Evolutionary conservation across 2,113 vertebrate species (phyloP).

Genomic region (Gnathochromis pfefferi): DNA sequence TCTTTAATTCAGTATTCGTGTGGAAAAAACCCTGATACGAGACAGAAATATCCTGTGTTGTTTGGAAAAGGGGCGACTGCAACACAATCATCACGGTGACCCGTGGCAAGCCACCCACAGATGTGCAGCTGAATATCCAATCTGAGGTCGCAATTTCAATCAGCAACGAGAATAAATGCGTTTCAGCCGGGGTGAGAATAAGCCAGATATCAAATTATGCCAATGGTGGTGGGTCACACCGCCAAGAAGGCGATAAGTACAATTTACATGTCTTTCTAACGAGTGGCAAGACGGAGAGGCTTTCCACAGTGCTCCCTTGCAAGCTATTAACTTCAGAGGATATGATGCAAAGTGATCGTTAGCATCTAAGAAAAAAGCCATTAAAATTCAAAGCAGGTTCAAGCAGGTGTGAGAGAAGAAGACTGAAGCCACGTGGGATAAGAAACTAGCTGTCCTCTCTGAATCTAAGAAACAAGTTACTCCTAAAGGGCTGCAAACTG

Average conservation of each 20-base stretch:
- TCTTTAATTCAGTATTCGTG: neutral
- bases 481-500: neutral
- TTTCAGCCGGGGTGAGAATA: constrained; percentile 20
- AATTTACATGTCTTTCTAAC: constrained; percentile 58
- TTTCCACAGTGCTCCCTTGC: constrained; percentile 18
- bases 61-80: neutral
- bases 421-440: neutral
- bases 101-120: neutral
- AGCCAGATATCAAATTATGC: constrained; percentile 64
- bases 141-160: constrained; percentile 46
- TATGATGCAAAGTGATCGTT: constrained; percentile 57
- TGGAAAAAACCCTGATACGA: neutral
- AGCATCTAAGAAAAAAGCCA: constrained; percentile 45
- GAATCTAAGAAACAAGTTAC: constrained; percentile 9
- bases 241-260: constrained; percentile 50
- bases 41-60: neutral
- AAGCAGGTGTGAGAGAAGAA: constrained; percentile 43
- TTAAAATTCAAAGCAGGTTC: constrained; percentile 60
- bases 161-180: constrained; percentile 22
- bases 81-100: constrained; percentile 14
- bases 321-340: constrained; percentile 57
- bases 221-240: constrained; percentile 49
- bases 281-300: constrained; percentile 32
- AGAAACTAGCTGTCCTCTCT: neutral
- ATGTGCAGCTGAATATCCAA: constrained; percentile 26